Evolutionary conservation across 2,797 vertebrate species (phyloP).

Genomic region (Onychomys arenicola): DNA sequence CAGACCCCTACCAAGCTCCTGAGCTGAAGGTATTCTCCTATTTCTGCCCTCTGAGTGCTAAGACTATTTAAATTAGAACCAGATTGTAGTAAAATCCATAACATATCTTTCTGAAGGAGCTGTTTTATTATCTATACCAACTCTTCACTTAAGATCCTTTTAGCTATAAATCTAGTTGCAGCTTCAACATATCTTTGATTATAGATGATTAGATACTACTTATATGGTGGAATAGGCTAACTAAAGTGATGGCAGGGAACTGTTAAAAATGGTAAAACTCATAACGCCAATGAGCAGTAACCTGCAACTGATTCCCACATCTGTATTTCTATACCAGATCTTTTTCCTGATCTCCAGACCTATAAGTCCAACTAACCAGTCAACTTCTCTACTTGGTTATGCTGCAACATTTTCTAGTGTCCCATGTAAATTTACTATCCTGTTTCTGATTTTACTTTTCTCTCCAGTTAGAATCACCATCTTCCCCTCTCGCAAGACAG

Average conservation of each 20-base stretch:
- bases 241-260: neutral
- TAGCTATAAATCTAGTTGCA: slow-evolving; percentile 11
- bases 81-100: neutral
- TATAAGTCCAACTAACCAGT: slow-evolving; percentile 7
- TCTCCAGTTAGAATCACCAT: neutral
- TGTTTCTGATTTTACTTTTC: neutral
- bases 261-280: slow-evolving; percentile 29
- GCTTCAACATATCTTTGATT: slow-evolving; percentile 22
- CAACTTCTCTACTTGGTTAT: slow-evolving; percentile 22
- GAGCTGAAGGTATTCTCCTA: neutral
- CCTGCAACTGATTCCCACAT: neutral
- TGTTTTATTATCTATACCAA: slow-evolving; percentile 38
- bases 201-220: slow-evolving; percentile 8
- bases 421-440: neutral
- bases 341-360: slow-evolving; percentile 13
- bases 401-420: slow-evolving; percentile 32
- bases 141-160: slow-evolving; percentile 29
- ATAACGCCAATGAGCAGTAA: neutral
- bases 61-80: neutral
- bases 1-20: neutral
- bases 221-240: neutral
- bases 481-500: neutral
- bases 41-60: neutral
- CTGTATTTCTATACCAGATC: neutral
- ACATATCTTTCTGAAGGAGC: slow-evolving; percentile 13